These are phyloP conservation scores for Heteropelma amictum DNA, from an alignment of 2,888 invertebrate species.

Conservation along the genomic window DNA sequence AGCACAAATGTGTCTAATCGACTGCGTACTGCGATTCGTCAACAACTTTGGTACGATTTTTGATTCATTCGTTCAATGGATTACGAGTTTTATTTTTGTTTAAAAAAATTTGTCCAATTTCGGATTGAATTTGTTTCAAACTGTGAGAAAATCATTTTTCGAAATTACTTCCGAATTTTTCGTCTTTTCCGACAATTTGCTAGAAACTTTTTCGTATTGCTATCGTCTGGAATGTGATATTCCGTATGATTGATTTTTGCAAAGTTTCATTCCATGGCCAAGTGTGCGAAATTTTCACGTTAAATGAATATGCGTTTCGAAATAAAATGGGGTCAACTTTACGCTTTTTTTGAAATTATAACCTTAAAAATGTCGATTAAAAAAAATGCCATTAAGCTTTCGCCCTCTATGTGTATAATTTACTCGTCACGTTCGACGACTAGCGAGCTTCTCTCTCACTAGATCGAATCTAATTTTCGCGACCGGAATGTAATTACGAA, in stretches of 20 bases:
- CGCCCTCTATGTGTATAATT: conserved; percentile 4
- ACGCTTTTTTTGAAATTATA: no score
- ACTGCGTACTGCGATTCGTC: conserved; percentile 19
- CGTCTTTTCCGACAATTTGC: not conserved
- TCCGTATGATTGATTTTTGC: no score
- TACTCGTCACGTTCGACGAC: conserved; percentile 32
- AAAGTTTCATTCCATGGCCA: no score
- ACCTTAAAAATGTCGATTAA: no score
- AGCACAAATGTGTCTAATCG: conserved; percentile 9
- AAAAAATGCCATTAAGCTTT: no score
- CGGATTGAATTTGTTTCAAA: no score
- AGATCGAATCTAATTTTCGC: conserved; percentile 52
- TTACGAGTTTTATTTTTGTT: not conserved
- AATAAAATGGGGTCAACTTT: no score
- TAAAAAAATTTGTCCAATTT: not conserved
- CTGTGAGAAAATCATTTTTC: not conserved
- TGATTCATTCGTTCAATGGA: not conserved
- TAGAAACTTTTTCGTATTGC: not conserved
- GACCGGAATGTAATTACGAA: conserved; percentile 52
- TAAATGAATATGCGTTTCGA: no score
- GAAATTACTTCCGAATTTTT: not conserved
- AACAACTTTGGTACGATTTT: not conserved
- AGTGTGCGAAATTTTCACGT: no score
- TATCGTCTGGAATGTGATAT: not conserved
- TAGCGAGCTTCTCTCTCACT: no score